Base-by-base conservation (phyloP, 2,113 vertebrate genomes). In the Aramus guarauna region DNA sequence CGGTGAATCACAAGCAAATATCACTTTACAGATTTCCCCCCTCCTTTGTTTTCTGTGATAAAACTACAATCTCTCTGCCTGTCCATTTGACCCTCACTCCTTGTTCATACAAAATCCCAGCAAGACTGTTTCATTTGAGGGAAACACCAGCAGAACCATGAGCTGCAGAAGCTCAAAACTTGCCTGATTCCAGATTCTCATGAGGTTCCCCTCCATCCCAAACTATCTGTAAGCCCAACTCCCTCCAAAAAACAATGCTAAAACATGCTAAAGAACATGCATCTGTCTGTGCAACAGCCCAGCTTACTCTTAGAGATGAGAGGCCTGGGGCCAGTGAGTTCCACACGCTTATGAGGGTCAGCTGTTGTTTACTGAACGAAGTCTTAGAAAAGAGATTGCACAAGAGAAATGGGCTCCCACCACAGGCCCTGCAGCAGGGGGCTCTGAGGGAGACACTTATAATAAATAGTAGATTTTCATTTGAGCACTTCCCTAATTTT, bases 341-440 rank as follows among this genome's bases (percentile, higher is more conserved):
- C 78, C 30, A 90, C 17, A 41, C 29, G 58, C 30, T 92, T 85
- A 48, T 9, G 32, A 93, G 39, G 81, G 74, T 96, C 90, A 93
- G 62, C 41, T 87, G 68, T 27, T 94, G 58, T 96, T 96, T 96
- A 88, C 45, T 73, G 66, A 85, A 88, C 94, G 45, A 75, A 76
- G 39, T 68, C 79, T 78, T 85, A 76, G 48, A 93, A 81, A 85
- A 39, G 41, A 72, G 37, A 90, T 85, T 96, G 81, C 78, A 95
- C 82, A 95, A 90, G 81, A 85, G 48, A 75, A 95, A 76, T 0
- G 6, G 27, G 24, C 29, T 94, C 77, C 52, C 72, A 72, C 45
- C 22, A 62, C 30, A 79, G 66, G 29, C 79, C 27, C 27, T 85
- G 69, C 67, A 95, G 58, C 64, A 79, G 36, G 14, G 30, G 24